Base-by-base conservation (phyloP, 2,113 vertebrate species). In the Python bivittatus region DNA sequence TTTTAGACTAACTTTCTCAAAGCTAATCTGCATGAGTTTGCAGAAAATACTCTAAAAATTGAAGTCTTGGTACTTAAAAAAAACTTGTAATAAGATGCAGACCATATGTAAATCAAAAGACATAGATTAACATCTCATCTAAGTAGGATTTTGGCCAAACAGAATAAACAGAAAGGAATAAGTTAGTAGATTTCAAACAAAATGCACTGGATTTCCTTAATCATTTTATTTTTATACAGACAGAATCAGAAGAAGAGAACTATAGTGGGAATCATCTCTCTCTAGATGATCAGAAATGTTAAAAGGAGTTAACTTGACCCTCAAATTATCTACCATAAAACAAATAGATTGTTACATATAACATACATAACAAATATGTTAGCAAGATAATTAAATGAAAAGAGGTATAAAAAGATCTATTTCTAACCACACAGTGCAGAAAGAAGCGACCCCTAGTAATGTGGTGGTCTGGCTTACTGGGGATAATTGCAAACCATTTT, bases 101-200 rank as follows among this genome's bases (percentile, higher is more conserved):
- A 90, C 57, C 91, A 93, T 1, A 0, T 17, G 53, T 95, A 95
- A 97, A 96, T 96, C 96, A 97, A 92, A 91, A 57, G 56, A 90
- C 84, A 25, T 90, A 93, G 89, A 57, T 22, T 79, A 90, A 3
- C 58, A 92, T 29, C 92, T 68, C 0, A 0, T 44, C 79, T 88
- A 54, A 96, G 0, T 1, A 88, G 29, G 90, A 44, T 89, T 86
- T 94, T 95, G 94, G 1, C 13, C 95, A 87, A 91, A 94, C 54
- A 61, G 72, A 92, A 91, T 95, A 90, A 29, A 23, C 12, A 1
- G 1, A 1, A 1, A 48, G 84, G 23, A 61, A 90, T 64, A 94
- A 90, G 87, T 58, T 95, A 85, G 92, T 95, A 86, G 92, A 79
- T 86, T 92, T 91, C 68, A 15, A 91, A 91, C 33, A 88, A 1